Conservation (phyloP, 2,113 vertebrate genomes). For the Riparia riparia region DNA sequence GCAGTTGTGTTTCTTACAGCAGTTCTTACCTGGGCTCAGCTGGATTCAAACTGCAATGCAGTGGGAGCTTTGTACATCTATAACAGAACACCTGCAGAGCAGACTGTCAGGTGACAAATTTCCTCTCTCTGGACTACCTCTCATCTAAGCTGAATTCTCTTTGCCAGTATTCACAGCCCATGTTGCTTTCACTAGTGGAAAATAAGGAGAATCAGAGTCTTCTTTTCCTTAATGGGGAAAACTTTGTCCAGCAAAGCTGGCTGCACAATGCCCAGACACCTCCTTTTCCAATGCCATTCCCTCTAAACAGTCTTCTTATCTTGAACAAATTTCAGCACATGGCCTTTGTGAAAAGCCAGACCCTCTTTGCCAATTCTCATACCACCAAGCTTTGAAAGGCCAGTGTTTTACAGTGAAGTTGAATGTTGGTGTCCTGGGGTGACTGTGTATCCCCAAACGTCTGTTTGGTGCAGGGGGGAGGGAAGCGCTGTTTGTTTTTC, state of each 20-base stretch:
- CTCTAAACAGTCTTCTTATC: not conserved
- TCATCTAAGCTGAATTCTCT: not conserved
- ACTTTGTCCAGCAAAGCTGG: not conserved
- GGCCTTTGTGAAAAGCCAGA: not conserved
- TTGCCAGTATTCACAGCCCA: not conserved
- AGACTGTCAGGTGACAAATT: constrained; percentile 16
- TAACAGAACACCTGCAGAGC: constrained; percentile 1
- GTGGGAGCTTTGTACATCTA: not conserved
- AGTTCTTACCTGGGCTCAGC: not conserved
- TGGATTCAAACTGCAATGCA: constrained; percentile 6
- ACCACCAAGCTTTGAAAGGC: not conserved
- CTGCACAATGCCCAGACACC: not conserved
- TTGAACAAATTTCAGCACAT: not conserved
- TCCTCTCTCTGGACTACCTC: not conserved
- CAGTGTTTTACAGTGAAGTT: not conserved
- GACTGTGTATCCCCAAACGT: too few relatives aligned
- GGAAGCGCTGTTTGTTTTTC: too few relatives aligned
- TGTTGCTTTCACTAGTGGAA: not conserved
- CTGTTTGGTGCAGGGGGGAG: too few relatives aligned
- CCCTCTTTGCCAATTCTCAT: not conserved
- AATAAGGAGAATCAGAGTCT: not conserved
- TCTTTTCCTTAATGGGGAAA: not conserved
- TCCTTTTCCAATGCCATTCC: not conserved
- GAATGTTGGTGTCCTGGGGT: not conserved
- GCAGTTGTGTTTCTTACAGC: not conserved